phyloP scores from a whole-genome alignment of 2,888 invertebrate species.

The Orthonevra nobilis region DNA sequence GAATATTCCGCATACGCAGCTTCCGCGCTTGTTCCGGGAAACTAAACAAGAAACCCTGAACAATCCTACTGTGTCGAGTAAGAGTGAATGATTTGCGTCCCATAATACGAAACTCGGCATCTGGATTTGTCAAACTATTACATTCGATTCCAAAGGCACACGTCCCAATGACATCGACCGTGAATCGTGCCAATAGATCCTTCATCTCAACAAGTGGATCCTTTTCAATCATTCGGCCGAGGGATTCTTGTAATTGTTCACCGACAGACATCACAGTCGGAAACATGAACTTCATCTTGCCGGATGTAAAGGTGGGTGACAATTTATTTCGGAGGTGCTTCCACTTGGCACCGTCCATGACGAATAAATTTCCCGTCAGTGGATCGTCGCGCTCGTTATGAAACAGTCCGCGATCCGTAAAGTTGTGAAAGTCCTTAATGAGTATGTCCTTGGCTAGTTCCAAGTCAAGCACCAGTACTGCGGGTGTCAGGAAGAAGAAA shows the following conservation, averaged over 20 bases:
- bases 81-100: constrained; percentile 72
- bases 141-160: constrained; percentile 81
- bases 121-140: constrained; percentile 78
- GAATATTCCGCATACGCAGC: constrained; percentile 73
- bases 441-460: too few species aligned
- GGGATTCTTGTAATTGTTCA: constrained; percentile 71
- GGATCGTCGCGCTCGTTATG: too few species aligned
- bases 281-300: too few species aligned
- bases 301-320: too few species aligned
- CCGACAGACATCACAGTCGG: constrained; percentile 73
- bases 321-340: too few species aligned
- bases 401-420: too few species aligned
- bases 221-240: not conserved
- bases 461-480: too few species aligned
- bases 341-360: too few species aligned
- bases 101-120: constrained; percentile 76
- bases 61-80: constrained; percentile 69
- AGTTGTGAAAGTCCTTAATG: too few species aligned
- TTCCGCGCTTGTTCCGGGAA: constrained; percentile 73
- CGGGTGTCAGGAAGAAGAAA: too few species aligned
- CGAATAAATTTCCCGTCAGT: too few species aligned
- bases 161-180: constrained; percentile 81
- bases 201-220: constrained; percentile 76
- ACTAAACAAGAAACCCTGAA: constrained; percentile 72
- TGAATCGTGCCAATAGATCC: constrained; percentile 80